phyloP scores from a whole-genome alignment of 2,888 invertebrate species.

The Aporophyla nigra region DNA sequence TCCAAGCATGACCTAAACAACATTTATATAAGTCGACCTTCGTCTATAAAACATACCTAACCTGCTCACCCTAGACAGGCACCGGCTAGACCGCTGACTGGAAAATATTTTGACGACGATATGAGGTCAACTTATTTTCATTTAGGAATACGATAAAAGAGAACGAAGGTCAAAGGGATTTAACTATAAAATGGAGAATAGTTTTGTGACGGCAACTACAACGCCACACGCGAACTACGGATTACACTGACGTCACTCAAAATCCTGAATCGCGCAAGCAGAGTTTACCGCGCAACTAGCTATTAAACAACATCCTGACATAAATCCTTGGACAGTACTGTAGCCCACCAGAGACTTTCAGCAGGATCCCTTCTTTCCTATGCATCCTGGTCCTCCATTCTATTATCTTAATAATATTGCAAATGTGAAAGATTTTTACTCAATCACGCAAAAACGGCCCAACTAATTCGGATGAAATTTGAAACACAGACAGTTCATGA shows the following conservation, averaged over 20 bases:
- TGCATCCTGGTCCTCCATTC: background rate
- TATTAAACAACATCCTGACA: background rate
- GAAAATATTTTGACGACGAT: background rate
- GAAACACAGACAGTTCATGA: no score
- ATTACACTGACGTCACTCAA: background rate
- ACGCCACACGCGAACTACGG: background rate
- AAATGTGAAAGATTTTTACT: no score
- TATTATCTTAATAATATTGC: no score
- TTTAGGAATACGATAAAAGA: no score
- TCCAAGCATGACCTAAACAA: background rate
- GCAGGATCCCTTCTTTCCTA: background rate
- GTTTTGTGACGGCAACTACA: background rate
- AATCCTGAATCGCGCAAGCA: no score
- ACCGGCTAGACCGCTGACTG: background rate
- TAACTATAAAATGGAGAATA: no score
- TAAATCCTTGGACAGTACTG: no score
- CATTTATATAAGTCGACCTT: background rate
- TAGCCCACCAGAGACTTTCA: no score
- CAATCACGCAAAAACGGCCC: no score
- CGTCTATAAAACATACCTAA: background rate
- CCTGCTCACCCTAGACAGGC: background rate
- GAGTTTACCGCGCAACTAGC: background rate
- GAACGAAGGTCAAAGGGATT: no score
- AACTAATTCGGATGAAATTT: no score
- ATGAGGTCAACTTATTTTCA: background rate